Evolutionary conservation across 2,888 invertebrate species (phyloP).

Genomic region (Athalia circularis): DNA sequence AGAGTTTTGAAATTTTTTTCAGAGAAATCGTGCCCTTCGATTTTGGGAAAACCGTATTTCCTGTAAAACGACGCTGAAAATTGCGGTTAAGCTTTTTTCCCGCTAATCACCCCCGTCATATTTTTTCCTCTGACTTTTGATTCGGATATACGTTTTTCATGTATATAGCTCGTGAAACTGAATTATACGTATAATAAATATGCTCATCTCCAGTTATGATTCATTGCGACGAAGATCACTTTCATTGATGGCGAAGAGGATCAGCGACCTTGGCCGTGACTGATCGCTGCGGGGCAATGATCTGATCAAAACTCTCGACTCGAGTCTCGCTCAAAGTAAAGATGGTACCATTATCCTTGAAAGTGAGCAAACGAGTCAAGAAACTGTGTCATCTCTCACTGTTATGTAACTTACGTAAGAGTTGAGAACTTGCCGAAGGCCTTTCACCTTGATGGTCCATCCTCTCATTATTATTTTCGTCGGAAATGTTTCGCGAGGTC

Average conservation of each 20-base stretch:
- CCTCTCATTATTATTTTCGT: not conserved
- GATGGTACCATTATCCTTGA: conserved; percentile 32
- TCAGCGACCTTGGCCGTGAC: conserved; percentile 27
- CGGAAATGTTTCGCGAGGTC: conserved; percentile 3
- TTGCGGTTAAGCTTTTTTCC: too few species aligned
- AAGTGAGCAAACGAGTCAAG: not conserved
- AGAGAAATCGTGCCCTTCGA: too few species aligned
- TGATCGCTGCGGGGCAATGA: not conserved
- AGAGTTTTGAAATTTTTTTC: too few species aligned
- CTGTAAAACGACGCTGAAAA: too few species aligned
- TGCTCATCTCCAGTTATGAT: conserved; percentile 19
- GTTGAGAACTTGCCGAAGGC: conserved; percentile 11
- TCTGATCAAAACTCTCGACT: too few species aligned
- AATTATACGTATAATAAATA: too few species aligned
- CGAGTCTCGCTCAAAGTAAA: not conserved
- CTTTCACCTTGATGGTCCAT: conserved; percentile 20
- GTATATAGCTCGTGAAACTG: too few species aligned
- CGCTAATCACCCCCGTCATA: too few species aligned
- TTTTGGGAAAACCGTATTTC: too few species aligned
- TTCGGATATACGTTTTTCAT: too few species aligned
- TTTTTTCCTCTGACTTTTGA: too few species aligned
- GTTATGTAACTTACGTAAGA: conserved; percentile 25
- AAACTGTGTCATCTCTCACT: conserved; percentile 8
- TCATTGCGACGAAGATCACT: conserved; percentile 14
- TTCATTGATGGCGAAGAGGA: conserved; percentile 41